Evolutionary conservation across 2,113 vertebrate genomes (phyloP).

Genomic region (Eolophus roseicapilla): DNA sequence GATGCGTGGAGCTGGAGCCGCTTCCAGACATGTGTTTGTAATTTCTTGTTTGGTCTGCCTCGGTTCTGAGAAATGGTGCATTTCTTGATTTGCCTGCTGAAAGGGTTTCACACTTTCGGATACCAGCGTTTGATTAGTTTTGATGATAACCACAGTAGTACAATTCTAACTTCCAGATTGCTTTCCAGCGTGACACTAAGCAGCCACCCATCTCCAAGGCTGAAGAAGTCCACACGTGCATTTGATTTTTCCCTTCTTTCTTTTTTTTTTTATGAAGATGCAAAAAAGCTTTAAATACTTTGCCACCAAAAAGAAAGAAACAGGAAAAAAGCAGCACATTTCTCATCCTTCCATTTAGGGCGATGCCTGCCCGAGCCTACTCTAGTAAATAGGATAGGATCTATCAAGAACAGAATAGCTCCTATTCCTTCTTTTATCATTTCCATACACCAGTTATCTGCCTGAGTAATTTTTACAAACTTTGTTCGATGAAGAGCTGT

Average conservation of each 20-base stretch:
- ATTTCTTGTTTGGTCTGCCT: conserved; percentile 44
- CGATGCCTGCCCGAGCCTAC: not conserved
- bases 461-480: conserved; percentile 22
- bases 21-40: conserved; percentile 54
- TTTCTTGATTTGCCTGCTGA: conserved; percentile 55
- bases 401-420: not conserved
- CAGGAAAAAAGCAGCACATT: not conserved
- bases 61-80: not conserved
- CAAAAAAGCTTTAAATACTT: not conserved
- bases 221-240: conserved; percentile 45
- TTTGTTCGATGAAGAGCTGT: not conserved
- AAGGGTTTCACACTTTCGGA: conserved; percentile 57
- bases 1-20: not conserved
- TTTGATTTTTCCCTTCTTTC: conserved; percentile 2
- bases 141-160: conserved; percentile 68
- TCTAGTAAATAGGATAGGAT: not conserved
- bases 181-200: conserved; percentile 31
- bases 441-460: not conserved
- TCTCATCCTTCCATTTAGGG: not conserved
- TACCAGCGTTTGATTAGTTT: conserved; percentile 13
- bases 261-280: not conserved
- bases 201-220: conserved; percentile 52
- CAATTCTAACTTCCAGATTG: conserved; percentile 45
- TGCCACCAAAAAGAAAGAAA: not conserved
- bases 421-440: not conserved